A percentile compares a stretch with the other conserved stretches of the same genome.
Evolutionary conservation across 2,113 vertebrate species (phyloP).

Genomic region (Arizona elegans): DNA sequence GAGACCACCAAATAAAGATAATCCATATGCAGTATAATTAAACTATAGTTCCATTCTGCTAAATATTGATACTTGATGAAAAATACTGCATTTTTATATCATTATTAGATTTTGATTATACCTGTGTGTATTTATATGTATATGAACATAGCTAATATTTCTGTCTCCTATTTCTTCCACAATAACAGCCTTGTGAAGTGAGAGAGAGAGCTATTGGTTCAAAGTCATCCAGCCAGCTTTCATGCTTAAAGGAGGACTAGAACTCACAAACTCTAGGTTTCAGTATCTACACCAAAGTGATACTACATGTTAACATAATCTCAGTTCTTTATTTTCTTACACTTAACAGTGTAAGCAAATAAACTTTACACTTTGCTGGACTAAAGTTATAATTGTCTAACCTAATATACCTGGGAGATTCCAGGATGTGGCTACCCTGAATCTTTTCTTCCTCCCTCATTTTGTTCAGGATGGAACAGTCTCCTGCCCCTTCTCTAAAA

Average conservation of each 20-base stretch:
- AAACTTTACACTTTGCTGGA: no score
- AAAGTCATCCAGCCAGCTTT: background rate
- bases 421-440: no score
- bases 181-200: background rate
- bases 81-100: conserved; percentile 2
- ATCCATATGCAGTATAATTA: conserved; percentile 56
- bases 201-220: background rate
- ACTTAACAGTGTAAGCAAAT: no score
- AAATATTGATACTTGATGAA: conserved; percentile 22
- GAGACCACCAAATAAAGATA: conserved; percentile 68
- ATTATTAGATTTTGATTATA: background rate
- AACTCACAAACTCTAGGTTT: background rate
- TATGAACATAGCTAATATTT: background rate
- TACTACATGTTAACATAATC: background rate
- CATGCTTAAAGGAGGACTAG: background rate
- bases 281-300: background rate
- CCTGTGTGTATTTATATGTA: background rate
- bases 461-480: no score
- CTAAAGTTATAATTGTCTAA: no score
- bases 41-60: conserved; percentile 47
- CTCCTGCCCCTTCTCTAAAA: no score
- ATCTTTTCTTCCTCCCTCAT: no score
- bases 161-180: background rate
- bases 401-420: no score
- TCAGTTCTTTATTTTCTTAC: background rate